Conservation (phyloP, 2,888 invertebrate species). For the Drosophila cognata region DNA sequence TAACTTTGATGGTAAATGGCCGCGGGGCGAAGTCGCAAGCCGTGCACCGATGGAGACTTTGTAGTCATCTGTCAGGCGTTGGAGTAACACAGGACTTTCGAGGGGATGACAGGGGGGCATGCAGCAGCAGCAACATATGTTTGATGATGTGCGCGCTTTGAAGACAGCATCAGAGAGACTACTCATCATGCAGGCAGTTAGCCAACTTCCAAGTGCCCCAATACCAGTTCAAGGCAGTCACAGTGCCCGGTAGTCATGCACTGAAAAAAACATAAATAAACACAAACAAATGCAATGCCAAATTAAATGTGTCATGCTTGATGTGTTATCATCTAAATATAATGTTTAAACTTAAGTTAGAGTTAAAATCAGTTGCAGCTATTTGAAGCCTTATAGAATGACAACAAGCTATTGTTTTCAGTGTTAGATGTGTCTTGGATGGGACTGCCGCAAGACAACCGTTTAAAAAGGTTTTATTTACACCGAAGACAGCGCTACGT, state of each 20-base stretch:
- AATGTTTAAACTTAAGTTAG: background rate
- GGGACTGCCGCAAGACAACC: conserved; percentile 78
- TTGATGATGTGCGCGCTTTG: conserved; percentile 75
- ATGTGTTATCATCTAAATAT: background rate
- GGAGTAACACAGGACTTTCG: conserved; percentile 43
- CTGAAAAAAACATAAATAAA: conserved; percentile 9
- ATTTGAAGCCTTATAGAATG: background rate
- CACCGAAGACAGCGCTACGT: conserved; percentile 59
- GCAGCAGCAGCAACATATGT: conserved; percentile 65
- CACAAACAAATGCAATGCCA: background rate
- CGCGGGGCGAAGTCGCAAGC: conserved; percentile 44
- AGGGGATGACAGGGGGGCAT: background rate
- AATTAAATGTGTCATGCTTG: background rate
- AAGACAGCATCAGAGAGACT: conserved; percentile 51
- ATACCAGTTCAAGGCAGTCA: conserved; percentile 13
- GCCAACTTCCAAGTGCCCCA: conserved; percentile 32
- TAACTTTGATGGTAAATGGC: conserved; percentile 77
- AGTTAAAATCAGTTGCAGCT: background rate
- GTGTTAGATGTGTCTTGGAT: conserved; percentile 5
- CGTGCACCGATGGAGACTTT: conserved; percentile 30
- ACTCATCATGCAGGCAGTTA: conserved; percentile 52
- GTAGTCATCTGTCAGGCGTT: conserved; percentile 61
- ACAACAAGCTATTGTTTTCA: background rate
- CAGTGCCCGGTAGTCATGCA: conserved; percentile 54
- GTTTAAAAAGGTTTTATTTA: conserved; percentile 82